Percentiles rank a stretch among this genome's conserved stretches.
These are phyloP conservation scores for Thaleichthys pacificus DNA, from an alignment of 2,797 vertebrate genomes.

Conservation along the genomic window DNA sequence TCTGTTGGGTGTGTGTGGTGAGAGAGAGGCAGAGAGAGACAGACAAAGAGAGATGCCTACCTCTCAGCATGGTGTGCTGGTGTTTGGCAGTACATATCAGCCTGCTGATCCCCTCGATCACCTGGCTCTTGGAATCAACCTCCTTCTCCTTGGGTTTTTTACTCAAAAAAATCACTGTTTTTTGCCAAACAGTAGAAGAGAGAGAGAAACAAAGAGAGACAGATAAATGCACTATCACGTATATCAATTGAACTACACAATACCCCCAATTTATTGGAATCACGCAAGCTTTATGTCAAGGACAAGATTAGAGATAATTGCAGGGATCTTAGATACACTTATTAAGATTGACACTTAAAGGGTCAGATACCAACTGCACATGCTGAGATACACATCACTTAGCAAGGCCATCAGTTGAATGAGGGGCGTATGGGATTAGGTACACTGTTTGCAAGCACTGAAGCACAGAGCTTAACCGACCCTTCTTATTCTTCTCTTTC, in stretches of 20 bases:
- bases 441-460: no score
- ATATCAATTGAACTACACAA: neutral
- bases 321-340: no score
- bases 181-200: neutral
- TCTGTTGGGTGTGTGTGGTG: neutral
- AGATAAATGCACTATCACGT: neutral
- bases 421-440: no score
- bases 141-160: slow-evolving; percentile 84
- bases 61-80: slow-evolving; percentile 78
- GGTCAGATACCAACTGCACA: no score
- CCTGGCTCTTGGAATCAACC: slow-evolving; percentile 83
- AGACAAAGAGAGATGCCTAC: slow-evolving; percentile 17
- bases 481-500: slow-evolving; percentile 85
- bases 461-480: slow-evolving; percentile 42
- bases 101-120: slow-evolving; percentile 82
- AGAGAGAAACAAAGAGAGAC: neutral
- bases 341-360: no score
- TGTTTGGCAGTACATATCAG: slow-evolving; percentile 84
- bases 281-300: no score
- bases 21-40: neutral
- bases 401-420: no score
- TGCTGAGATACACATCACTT: no score
- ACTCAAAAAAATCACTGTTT: slow-evolving; percentile 79
- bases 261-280: neutral
- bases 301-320: no score